A percentile compares a stretch with the other conserved stretches of the same genome.
These are phyloP conservation scores for Tiaroga cobitis DNA, from an alignment of 2,797 vertebrate species.

Conservation along the genomic window DNA sequence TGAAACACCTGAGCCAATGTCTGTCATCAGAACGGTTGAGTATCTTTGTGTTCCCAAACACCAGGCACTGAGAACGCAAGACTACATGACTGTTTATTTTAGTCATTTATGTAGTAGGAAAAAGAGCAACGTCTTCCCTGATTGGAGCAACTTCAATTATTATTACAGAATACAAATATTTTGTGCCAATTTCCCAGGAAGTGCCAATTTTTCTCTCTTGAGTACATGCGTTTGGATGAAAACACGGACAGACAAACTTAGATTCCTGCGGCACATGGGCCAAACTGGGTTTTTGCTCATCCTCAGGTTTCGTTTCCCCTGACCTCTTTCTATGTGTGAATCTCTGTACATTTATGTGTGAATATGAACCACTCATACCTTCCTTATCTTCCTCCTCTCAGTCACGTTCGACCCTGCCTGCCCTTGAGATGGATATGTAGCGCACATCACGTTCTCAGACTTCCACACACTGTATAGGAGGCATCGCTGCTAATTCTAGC, in stretches of 20 bases:
- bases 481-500: slow-evolving; percentile 36
- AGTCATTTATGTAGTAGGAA: not conserved
- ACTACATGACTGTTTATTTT: not conserved
- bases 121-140: not conserved
- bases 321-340: slow-evolving; percentile 25
- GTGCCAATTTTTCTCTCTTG: not conserved
- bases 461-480: slow-evolving; percentile 28
- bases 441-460: slow-evolving; percentile 1
- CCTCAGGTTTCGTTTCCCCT: not conserved
- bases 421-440: slow-evolving; percentile 43
- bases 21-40: not conserved
- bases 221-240: not conserved
- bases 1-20: not conserved
- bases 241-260: not conserved
- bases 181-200: not conserved
- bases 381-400: not conserved
- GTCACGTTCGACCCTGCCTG: not conserved
- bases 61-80: not conserved
- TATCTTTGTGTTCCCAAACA: not conserved
- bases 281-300: not conserved
- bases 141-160: not conserved
- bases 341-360: not conserved
- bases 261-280: not conserved
- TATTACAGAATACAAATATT: not conserved
- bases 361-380: not conserved